Evolutionary conservation across 2,113 vertebrate genomes (phyloP).

Genomic region (Herpailurus yagouaroundi): DNA sequence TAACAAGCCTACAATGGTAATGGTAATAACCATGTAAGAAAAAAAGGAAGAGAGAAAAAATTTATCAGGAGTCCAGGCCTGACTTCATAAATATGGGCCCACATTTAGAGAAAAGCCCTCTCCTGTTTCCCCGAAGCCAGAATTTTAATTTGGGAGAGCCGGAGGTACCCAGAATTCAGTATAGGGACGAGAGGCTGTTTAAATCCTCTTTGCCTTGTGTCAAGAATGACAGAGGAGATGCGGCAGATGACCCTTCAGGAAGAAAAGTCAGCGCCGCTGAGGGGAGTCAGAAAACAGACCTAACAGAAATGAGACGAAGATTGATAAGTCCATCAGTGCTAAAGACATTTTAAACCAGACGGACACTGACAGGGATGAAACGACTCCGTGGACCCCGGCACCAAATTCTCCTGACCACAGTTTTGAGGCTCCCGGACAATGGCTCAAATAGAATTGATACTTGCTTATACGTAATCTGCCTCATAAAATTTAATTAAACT

Average conservation of each 20-base stretch:
- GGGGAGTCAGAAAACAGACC: background rate
- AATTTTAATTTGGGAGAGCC: background rate
- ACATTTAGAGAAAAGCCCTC: background rate
- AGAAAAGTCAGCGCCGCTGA: background rate
- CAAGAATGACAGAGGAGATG: background rate
- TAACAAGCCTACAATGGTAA: background rate
- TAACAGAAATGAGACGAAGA: constrained; percentile 28
- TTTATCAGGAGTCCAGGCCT: background rate
- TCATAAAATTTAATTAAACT: constrained; percentile 56
- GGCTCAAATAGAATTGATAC: constrained; percentile 25
- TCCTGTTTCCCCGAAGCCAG: background rate
- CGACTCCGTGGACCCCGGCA: background rate
- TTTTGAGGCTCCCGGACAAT: constrained; percentile 32
- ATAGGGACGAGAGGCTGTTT: background rate
- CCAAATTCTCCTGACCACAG: constrained; percentile 13
- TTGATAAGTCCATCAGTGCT: background rate
- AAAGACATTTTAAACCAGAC: constrained; percentile 37
- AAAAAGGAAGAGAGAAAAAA: background rate
- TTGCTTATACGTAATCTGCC: constrained; percentile 46
- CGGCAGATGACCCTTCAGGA: background rate
- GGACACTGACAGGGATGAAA: background rate
- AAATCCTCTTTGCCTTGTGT: constrained; percentile 32
- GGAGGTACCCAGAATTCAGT: background rate
- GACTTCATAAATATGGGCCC: background rate
- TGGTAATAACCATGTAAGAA: background rate